Percentiles rank a stretch among this genome's conserved stretches.
These are phyloP conservation scores for Cylas formicarius DNA, from an alignment of 1,140 invertebrate genomes.

Conservation along the genomic window DNA sequence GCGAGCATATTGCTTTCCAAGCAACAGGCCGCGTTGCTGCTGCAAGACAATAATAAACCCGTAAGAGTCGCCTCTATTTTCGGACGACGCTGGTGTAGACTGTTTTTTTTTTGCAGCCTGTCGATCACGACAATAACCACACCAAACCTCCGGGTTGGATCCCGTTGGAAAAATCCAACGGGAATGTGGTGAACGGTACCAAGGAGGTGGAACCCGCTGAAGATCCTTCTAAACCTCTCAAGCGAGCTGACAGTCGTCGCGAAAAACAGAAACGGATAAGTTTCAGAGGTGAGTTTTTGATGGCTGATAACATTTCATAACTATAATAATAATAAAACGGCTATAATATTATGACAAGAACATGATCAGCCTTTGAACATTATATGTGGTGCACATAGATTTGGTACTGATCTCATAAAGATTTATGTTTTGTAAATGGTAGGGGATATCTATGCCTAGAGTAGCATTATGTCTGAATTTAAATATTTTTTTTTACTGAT, in stretches of 20 bases:
- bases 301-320: too few relatives aligned
- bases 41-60: conserved; percentile 26
- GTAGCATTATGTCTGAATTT: too few relatives aligned
- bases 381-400: neutral
- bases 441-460: too few relatives aligned
- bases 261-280: conserved; percentile 32
- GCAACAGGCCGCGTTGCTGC: conserved; percentile 55
- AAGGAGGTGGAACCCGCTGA: conserved; percentile 22
- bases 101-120: conserved; percentile 4
- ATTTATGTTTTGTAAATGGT: too few relatives aligned
- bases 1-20: conserved; percentile 59
- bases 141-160: conserved; percentile 19
- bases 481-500: too few relatives aligned
- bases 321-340: too few relatives aligned
- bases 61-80: conserved; percentile 6
- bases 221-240: conserved; percentile 21
- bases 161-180: conserved; percentile 21
- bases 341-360: too few relatives aligned
- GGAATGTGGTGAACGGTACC: conserved; percentile 9
- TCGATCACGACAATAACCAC: conserved; percentile 4
- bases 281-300: conserved; percentile 35
- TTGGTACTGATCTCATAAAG: neutral
- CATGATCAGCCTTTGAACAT: too few relatives aligned
- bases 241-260: conserved; percentile 27
- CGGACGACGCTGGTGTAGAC: too few relatives aligned